Evolutionary conservation across 2,797 vertebrate genomes (phyloP).

Genomic region (Centropyge bicolor): DNA sequence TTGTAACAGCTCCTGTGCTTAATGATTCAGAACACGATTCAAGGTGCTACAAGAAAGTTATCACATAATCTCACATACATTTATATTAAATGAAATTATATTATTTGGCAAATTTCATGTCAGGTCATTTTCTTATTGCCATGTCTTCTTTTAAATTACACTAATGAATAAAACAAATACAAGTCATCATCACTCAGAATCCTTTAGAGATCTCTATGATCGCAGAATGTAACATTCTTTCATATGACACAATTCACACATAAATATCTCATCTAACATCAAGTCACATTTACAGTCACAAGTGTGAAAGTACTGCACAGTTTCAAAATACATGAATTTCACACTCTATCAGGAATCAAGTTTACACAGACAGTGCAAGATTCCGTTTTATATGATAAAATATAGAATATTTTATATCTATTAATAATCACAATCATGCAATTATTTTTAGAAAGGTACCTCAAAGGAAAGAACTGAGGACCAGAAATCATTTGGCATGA

Average conservation of each 20-base stretch:
- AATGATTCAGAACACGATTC: no score
- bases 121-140: not conserved
- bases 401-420: not conserved
- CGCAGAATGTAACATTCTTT: not conserved
- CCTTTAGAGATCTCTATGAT: not conserved
- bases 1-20: no score
- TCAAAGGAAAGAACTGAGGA: no score
- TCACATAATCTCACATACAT: no score
- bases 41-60: not conserved
- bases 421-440: slow-evolving; percentile 11
- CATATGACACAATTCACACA: not conserved
- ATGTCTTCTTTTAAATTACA: not conserved
- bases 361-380: no score
- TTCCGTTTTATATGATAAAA: slow-evolving; percentile 13
- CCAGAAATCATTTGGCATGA: slow-evolving; percentile 21
- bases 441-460: no score
- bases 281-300: not conserved
- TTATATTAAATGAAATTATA: not conserved
- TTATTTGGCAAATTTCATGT: not conserved
- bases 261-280: not conserved
- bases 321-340: not conserved
- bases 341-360: not conserved
- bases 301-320: slow-evolving; percentile 4
- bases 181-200: not conserved
- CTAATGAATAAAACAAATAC: not conserved